Base-by-base conservation (phyloP, 2,797 vertebrate species). In the Toxotes lorentzi region DNA sequence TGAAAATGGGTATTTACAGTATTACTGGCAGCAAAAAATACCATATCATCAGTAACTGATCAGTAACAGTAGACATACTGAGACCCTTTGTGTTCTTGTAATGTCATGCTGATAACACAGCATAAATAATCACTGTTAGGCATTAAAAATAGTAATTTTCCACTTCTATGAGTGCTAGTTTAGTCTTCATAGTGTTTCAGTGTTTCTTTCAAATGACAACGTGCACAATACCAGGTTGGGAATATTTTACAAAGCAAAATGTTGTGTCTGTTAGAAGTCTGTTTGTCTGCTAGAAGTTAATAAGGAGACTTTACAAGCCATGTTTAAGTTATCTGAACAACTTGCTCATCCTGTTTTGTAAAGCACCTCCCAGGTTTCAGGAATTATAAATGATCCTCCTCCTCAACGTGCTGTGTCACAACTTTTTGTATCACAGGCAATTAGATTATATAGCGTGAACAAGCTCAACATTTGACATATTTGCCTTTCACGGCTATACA, bases 1-100 rank as follows among this genome's bases (percentile, higher is more conserved):
- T 78, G 41, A 51, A 78, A 85, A 66, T 11, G 38, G 13, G 11
- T 62, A 21, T 79, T 76, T 40, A 71, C 65, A 78, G 54, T 50
- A 24, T 61, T 24, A 73, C 32, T 40, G 30, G 24, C 70, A 54
- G 63, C 48, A 63, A 34, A 82, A 40, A 78, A 57, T n/a, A 81
- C 11, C 19, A 73, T 83, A 63, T 81, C 74, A 85, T 79, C 78
- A 86, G 71, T 58, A 76, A 80, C 40, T 50, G 57, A 73, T 89
- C 73, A 65, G 68, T 48, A 70, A 74, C 82, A 87, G 69, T 64
- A 67, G 24, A 72, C 54, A 68, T 34, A 82, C 56, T 13, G 14
- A 79, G 56, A 69, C 50, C 34, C 54, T 74, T 75, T 72, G 35
- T 85, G 66, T 70, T 82, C 48, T 70, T 85, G 68, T 78, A 77